phyloP scores from a whole-genome alignment of 2,113 vertebrate species.

The Apodemus speciosus region DNA sequence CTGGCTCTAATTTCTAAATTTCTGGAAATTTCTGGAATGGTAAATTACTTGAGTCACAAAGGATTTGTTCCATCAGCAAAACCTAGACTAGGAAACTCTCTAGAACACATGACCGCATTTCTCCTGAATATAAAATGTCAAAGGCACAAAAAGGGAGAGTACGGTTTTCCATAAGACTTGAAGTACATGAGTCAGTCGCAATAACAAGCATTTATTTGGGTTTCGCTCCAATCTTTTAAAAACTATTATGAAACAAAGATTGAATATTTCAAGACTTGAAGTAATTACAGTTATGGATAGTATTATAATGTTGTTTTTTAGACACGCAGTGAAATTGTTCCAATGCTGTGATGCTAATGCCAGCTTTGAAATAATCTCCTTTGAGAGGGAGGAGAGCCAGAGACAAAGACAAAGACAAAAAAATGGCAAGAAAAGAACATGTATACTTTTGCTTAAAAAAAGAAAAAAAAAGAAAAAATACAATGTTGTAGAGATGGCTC shows the following conservation, averaged over 20 bases:
- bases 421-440: background rate
- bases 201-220: background rate
- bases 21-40: background rate
- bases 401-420: background rate
- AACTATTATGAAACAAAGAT: background rate
- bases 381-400: background rate
- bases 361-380: slow-evolving; percentile 12
- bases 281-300: background rate
- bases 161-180: background rate
- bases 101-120: background rate
- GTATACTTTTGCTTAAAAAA: background rate
- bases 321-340: background rate
- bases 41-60: background rate
- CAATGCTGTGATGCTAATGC: background rate
- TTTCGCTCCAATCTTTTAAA: background rate
- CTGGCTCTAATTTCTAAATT: background rate
- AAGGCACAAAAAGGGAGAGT: background rate
- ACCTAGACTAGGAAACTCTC: background rate
- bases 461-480: background rate
- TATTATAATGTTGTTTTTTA: slow-evolving; percentile 12
- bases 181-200: background rate
- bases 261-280: slow-evolving; percentile 14
- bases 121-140: background rate
- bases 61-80: background rate
- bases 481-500: background rate